Evolutionary conservation across 2,888 invertebrate species (phyloP), one percentile per base, ranked within the genome.

Genomic region (Drosophila antonietae): DNA sequence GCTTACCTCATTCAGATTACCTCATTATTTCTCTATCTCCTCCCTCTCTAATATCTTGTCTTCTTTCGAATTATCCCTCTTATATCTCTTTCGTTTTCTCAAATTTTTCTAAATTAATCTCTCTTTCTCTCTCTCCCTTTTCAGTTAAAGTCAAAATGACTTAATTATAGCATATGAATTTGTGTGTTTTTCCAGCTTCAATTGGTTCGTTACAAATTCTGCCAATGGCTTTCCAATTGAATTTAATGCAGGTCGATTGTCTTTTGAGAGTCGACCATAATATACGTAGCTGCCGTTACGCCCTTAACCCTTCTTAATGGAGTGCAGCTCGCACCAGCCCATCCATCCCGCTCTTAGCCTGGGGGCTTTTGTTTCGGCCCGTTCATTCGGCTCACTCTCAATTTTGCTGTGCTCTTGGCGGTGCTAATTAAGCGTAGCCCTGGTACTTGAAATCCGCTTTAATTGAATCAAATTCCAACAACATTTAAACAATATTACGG

Each of bases 401-500:
- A 57, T 23, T 35, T 18, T 10, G 15, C 10, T 15, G 20, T 23
- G 47, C 68, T 57, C 28, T 55, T 39, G 37, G 47, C 73, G 28
- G 73, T 58, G 81, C 81, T 86, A 86, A 88, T 88, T 84, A 88
- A 86, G 75, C 78, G 81, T 73, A 58, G 67, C 59, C 70, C 63
- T 61, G 64, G 70, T 57, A 78, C 73, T 77, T 41, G 59, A 87
- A 79, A 79, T 82, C 55, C 71, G 81, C 75, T 85, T 88, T 84
- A 84, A 84, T 84, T 84, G 87, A 84, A 84, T 88, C 71, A 74
- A 71, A 80, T 62, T 65, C 69, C 68, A 70, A 74, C 64, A 71
- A 69, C 78, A 70, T 78, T 78, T 76, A 78, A 83, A 80, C 71
- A 67, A 77, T 84, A 82, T 83, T 84, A 72, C 60, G 64, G 68